Base-by-base conservation (phyloP, 1,140 invertebrate species). In the Neodiprion lecontei region DNA sequence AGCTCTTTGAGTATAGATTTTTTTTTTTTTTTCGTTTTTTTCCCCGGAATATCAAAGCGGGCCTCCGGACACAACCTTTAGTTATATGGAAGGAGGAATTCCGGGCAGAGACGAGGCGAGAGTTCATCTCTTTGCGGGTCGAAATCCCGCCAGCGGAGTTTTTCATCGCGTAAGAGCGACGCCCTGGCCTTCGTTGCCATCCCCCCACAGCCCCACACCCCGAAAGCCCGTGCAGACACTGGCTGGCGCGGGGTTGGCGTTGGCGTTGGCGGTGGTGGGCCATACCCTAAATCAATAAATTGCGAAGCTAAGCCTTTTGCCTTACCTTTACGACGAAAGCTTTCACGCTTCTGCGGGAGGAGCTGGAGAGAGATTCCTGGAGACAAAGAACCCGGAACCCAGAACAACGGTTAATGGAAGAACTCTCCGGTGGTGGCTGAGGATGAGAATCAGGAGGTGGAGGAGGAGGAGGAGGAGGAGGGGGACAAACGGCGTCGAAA, bases 241-340 rank as follows among this genome's bases (percentile, higher is more conserved):
- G 53, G 53, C 53, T 61, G 53, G 11, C 53, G 53, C 53, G 11
- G 53, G 2, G 28, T 40, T 40, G 28, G 28, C 28, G 28, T 40
- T 40, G 28, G 28, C 28, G 28, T 40, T 40, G 28, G 28, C 28
- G 28, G 1, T 40, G 28, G 28, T 5, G 28, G 28, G 28, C 53
- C 53, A 11, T n/a, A 11, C 53, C 53, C 7, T 12, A 61, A 61
- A 61, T 61, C 53, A 61, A 61, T 61, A 61, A 61, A 61, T 61
- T 61, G 53, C 53, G 53, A 61, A 61, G 53, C 53, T 61, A 61
- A 61, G 53, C 53, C 53, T 61, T 61, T 61, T 61, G 53, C 53
- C 53, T 61, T 61, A 61, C 28, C 53, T 61, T 61, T 61, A 61
- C 53, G 53, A 61, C 53, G 11, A 17, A 61, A 61, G 53, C 53